Base-by-base conservation (phyloP, 2,888 invertebrate species). In the Thera obeliscata region DNA sequence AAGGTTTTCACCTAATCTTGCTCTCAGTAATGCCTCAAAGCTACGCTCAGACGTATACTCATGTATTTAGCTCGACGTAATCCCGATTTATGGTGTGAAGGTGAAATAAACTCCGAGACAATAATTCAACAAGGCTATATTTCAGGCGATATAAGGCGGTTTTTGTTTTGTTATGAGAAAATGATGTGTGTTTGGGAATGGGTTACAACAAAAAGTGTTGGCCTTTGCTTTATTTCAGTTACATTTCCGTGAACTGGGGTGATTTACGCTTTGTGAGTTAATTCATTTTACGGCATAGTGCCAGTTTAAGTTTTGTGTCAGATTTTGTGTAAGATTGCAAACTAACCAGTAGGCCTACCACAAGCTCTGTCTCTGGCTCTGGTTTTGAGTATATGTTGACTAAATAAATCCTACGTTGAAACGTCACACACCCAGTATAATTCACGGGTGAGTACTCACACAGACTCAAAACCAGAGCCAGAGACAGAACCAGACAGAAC, bases 71-170 rank as follows among this genome's bases (percentile, higher is more conserved):
- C 59, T 46, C 56, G 8, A 62, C 46, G 50, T 66, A 66, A 69
- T 66, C 54, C 60, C 59, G 52, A 69, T 69, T 66, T 69, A 66
- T 62, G 66, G 59, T 61, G 55, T 60, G 61, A 55, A 58, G 55
- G 55, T 59, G 49, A 66, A 66, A 69, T 61, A 63, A 62, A 63
- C 63, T 60, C 9, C n/a, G 54, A 52, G 66, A 60, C 52, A 60
- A 63, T 63, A 66, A 63, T 55, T 66, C 66, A 66, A 35, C 54
- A 36, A 54, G 66, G 63, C 63, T 59, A 63, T 66, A 60, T 69
- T 62, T 69, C 66, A 66, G 56, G 63, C 56, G 56, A 56, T 66
- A 60, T 56, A 60, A 69, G 63, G 50, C 56, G 56, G 43, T 52
- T 63, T 56, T 56, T 57, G 63, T 55, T 69, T 57, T 69, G 63